phyloP scores from a whole-genome alignment of 2,113 vertebrate species.

The Sinocyclocheilus maitianheensis region DNA sequence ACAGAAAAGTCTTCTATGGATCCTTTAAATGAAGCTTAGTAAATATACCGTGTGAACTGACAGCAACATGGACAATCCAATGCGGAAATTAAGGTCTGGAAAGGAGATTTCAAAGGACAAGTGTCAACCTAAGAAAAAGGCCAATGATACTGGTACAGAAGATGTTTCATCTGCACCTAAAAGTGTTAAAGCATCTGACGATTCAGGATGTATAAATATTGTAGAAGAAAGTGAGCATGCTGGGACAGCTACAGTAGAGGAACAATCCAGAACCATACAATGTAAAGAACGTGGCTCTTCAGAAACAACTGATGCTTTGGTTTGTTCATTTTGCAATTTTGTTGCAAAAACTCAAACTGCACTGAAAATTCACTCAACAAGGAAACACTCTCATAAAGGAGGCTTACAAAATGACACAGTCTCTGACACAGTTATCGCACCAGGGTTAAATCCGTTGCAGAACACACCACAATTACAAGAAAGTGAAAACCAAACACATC shows the following conservation, averaged over 20 bases:
- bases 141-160: slow-evolving; percentile 57
- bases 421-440: neutral
- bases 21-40: neutral
- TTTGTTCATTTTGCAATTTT: slow-evolving; percentile 69
- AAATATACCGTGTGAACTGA: neutral
- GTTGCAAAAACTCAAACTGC: slow-evolving; percentile 72
- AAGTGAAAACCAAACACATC: neutral
- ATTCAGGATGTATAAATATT: slow-evolving; percentile 30
- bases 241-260: slow-evolving; percentile 5
- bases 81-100: slow-evolving; percentile 58
- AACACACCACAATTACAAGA: neutral
- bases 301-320: slow-evolving; percentile 32
- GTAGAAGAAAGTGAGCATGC: slow-evolving; percentile 4
- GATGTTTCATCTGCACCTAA: slow-evolving; percentile 61
- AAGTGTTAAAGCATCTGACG: slow-evolving; percentile 65
- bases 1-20: slow-evolving; percentile 39
- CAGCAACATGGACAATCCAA: slow-evolving; percentile 59
- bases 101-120: slow-evolving; percentile 58
- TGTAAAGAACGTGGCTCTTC: slow-evolving; percentile 22
- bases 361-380: slow-evolving; percentile 75
- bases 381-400: slow-evolving; percentile 60
- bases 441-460: neutral
- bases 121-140: slow-evolving; percentile 58
- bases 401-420: slow-evolving; percentile 28
- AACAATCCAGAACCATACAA: slow-evolving; percentile 4